Percentiles rank a stretch among this genome's conserved stretches.
phyloP scores from a whole-genome alignment of 2,888 invertebrate genomes.

The Alsophila aescularia region DNA sequence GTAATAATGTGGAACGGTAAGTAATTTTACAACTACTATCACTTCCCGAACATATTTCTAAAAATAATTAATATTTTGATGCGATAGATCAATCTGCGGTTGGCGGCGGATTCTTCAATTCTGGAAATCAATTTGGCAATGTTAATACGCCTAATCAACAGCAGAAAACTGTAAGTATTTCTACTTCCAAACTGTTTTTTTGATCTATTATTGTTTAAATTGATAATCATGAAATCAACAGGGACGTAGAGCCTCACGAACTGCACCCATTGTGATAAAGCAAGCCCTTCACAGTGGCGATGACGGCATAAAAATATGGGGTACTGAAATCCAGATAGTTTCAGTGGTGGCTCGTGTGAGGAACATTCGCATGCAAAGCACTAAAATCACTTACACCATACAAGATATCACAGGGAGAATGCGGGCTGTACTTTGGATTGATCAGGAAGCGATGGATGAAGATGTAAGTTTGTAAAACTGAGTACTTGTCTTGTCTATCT shows the following conservation, averaged over 20 bases:
- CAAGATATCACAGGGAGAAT: slow-evolving; percentile 81
- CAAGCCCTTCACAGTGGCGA: slow-evolving; percentile 78
- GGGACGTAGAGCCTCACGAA: slow-evolving; percentile 75
- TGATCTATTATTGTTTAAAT: background rate
- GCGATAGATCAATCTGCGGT: slow-evolving; percentile 73
- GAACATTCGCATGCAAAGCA: slow-evolving; percentile 77
- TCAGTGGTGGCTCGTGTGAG: slow-evolving; percentile 71
- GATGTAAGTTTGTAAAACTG: slow-evolving; percentile 57
- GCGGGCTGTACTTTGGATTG: slow-evolving; percentile 78
- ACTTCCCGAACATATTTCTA: background rate
- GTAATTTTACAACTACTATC: slow-evolving; percentile 2
- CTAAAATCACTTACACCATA: slow-evolving; percentile 79
- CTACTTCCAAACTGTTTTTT: background rate
- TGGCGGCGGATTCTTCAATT: slow-evolving; percentile 79
- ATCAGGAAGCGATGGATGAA: slow-evolving; percentile 79
- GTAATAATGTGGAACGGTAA: slow-evolving; percentile 62
- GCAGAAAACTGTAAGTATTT: slow-evolving; percentile 66
- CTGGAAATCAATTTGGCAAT: slow-evolving; percentile 77
- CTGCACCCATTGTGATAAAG: slow-evolving; percentile 77
- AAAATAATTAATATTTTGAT: slow-evolving; percentile 25
- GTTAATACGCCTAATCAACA: slow-evolving; percentile 73
- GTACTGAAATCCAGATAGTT: slow-evolving; percentile 78
- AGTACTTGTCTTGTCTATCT: background rate
- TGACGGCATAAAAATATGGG: slow-evolving; percentile 81
- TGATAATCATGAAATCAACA: slow-evolving; percentile 36